These are phyloP conservation scores for Allolobophora icterica DNA, from an alignment of 2,888 invertebrate species.

Conservation along the genomic window DNA sequence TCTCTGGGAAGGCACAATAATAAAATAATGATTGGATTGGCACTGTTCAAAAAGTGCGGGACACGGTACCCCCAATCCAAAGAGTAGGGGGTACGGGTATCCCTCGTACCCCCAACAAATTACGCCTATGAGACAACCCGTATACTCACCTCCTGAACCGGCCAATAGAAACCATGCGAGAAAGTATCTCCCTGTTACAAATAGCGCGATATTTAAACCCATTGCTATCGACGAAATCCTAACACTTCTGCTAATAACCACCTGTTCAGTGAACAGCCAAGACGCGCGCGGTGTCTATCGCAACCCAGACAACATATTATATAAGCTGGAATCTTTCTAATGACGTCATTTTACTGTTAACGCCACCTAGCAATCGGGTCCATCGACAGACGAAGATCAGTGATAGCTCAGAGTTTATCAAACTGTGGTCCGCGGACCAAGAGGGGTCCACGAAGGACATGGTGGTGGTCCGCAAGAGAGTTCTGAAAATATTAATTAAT, in stretches of 20 bases:
- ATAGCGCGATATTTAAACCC: neutral
- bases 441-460: no score
- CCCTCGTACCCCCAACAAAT: no score
- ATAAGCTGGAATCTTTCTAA: neutral
- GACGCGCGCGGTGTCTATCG: neutral
- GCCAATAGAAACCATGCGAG: neutral
- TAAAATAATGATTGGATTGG: no score
- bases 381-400: neutral
- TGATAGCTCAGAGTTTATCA: no score
- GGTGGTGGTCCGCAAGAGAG: no score
- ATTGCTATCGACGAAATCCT: neutral
- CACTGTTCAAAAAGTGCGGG: no score
- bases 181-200: conserved; percentile 9
- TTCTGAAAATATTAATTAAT: no score
- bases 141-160: conserved; percentile 6
- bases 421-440: no score
- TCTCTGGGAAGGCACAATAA: no score
- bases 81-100: no score
- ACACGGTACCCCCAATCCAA: no score
- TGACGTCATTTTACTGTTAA: neutral
- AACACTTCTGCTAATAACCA: neutral
- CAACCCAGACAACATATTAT: neutral
- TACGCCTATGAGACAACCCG: neutral
- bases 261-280: neutral
- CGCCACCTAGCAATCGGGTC: neutral